Conservation (phyloP, 2,888 invertebrate genomes). For the Opisthograptis luteolata region DNA sequence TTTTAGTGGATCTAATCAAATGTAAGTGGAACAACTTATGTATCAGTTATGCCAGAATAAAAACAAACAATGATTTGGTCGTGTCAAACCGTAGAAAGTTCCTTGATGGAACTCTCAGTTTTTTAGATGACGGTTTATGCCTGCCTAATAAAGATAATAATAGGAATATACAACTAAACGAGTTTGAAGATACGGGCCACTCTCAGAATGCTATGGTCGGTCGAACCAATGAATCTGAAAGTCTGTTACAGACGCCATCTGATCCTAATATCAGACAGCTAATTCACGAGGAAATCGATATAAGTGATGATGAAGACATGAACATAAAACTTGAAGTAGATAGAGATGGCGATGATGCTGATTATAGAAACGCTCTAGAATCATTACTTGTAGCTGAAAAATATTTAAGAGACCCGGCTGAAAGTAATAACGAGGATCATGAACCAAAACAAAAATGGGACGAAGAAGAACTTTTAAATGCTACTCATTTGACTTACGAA, state of each 20-base stretch:
- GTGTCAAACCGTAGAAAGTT: slow-evolving; percentile 3
- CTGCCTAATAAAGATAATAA: background rate
- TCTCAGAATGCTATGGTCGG: background rate
- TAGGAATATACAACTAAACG: background rate
- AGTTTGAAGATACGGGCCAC: background rate
- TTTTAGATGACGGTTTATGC: slow-evolving; percentile 3
- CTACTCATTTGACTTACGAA: slow-evolving; percentile 18
- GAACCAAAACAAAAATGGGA: background rate
- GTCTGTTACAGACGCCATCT: background rate
- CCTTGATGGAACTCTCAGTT: slow-evolving; percentile 12
- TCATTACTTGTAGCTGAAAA: background rate
- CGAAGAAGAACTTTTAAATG: slow-evolving; percentile 15
- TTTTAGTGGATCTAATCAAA: slow-evolving; percentile 5
- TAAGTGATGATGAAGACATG: background rate
- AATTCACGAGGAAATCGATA: slow-evolving; percentile 16
- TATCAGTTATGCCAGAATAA: background rate
- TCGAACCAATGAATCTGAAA: too few relatives aligned
- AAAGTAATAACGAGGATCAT: background rate
- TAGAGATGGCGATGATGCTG: background rate
- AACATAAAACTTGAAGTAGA: slow-evolving; percentile 2
- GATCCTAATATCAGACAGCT: slow-evolving; percentile 2
- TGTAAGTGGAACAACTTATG: slow-evolving; percentile 4
- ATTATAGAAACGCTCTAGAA: background rate
- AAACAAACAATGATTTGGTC: background rate
- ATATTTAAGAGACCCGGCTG: too few relatives aligned